These are phyloP conservation scores for Epinotia bilunana DNA, from an alignment of 2,888 invertebrate species.

Conservation along the genomic window DNA sequence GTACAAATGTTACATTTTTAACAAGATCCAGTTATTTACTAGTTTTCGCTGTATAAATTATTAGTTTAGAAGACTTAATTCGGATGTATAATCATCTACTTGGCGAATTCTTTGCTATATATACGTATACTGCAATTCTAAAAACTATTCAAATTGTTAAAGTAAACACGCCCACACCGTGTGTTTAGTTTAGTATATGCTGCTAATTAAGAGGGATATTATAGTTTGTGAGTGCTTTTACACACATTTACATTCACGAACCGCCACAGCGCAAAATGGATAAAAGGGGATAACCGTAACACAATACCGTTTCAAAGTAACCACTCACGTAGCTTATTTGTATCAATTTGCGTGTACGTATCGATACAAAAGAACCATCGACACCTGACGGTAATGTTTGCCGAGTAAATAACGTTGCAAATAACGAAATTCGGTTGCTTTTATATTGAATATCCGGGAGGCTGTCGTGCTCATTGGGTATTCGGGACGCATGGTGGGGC, in stretches of 20 bases:
- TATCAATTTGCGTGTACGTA: conserved; percentile 64
- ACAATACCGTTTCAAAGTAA: conserved; percentile 50
- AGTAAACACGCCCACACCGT: neutral
- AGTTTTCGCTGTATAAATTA: neutral
- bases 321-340: conserved; percentile 54
- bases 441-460: conserved; percentile 63
- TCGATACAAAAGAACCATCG: conserved; percentile 62
- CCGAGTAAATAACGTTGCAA: conserved; percentile 66
- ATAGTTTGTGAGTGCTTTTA: neutral
- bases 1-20: neutral
- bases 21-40: neutral
- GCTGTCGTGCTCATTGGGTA: conserved; percentile 69
- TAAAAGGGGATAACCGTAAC: conserved; percentile 45
- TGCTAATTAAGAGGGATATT: neutral
- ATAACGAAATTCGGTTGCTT: conserved; percentile 58
- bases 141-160: neutral
- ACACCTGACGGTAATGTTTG: conserved; percentile 74
- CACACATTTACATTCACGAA: conserved; percentile 3
- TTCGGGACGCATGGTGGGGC: conserved; percentile 77
- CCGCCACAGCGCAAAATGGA: conserved; percentile 24
- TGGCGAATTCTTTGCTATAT: no score
- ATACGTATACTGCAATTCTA: neutral
- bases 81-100: neutral
- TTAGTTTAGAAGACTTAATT: neutral
- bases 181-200: neutral